Conservation (phyloP, 2,888 invertebrate species). For the Epistrophe grossulariae region DNA sequence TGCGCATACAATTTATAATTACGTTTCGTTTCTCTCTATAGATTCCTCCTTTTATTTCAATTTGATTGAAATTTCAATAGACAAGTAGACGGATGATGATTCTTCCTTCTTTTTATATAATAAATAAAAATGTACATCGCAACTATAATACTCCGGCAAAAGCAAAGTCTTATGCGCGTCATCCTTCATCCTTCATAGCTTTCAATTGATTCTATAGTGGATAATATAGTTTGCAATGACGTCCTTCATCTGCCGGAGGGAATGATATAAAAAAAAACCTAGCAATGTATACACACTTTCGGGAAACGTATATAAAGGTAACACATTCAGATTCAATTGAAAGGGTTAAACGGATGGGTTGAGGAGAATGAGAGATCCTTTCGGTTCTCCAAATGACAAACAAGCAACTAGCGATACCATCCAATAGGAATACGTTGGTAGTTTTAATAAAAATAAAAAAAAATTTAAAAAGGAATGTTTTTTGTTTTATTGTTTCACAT, state of each 20-base stretch:
- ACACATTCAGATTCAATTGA: conserved; percentile 55
- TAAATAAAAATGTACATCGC: background rate
- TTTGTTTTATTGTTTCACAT: conserved; percentile 69
- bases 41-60: conserved; percentile 74
- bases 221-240: conserved; percentile 23
- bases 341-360: conserved; percentile 65
- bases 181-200: conserved; percentile 34
- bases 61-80: conserved; percentile 77
- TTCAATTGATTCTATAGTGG: conserved; percentile 51
- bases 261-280: conserved; percentile 2
- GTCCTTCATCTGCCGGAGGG: conserved; percentile 65
- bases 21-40: conserved; percentile 73
- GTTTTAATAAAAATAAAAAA: background rate
- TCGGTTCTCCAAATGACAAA: conserved; percentile 54
- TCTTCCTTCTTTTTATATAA: conserved; percentile 19
- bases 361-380: conserved; percentile 40
- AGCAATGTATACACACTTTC: conserved; percentile 67
- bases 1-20: conserved; percentile 74
- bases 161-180: conserved; percentile 16
- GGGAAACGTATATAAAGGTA: conserved; percentile 66
- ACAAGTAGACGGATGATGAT: conserved; percentile 26
- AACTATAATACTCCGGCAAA: conserved; percentile 6
- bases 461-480: conserved; percentile 23
- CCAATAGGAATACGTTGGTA: conserved; percentile 53
- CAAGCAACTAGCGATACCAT: conserved; percentile 13